phyloP scores from a whole-genome alignment of 1,140 invertebrate species.

The Leptinotarsa lineolata region DNA sequence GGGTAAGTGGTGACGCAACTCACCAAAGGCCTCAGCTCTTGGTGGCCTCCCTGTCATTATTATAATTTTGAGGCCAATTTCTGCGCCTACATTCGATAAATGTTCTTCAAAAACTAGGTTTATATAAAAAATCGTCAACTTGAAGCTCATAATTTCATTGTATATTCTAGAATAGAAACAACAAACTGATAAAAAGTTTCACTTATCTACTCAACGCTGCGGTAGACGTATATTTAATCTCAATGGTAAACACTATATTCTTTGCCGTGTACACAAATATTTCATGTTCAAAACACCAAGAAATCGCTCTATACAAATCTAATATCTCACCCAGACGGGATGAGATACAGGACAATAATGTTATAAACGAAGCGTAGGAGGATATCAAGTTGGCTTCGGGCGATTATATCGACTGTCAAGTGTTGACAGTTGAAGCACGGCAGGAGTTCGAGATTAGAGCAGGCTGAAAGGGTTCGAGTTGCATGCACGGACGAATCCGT shows the following conservation, averaged over 20 bases:
- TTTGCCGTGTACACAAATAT: not conserved
- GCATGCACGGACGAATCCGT: slow-evolving; percentile 31
- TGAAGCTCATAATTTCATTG: too few relatives aligned
- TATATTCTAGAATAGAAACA: too few relatives aligned
- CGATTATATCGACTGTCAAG: slow-evolving; percentile 45
- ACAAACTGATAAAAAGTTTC: too few relatives aligned
- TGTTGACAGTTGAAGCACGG: slow-evolving; percentile 43
- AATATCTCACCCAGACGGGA: slow-evolving; percentile 37
- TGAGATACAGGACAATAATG: slow-evolving; percentile 36
- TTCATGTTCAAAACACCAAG: slow-evolving; percentile 18
- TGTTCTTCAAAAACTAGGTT: too few relatives aligned
- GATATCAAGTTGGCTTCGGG: slow-evolving; percentile 34
- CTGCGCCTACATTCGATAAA: too few relatives aligned
- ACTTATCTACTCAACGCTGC: too few relatives aligned
- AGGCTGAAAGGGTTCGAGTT: slow-evolving; percentile 36
- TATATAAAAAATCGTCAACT: too few relatives aligned
- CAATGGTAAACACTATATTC: not conserved
- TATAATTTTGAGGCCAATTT: too few relatives aligned
- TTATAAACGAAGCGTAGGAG: slow-evolving; percentile 41
- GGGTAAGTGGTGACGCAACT: too few relatives aligned
- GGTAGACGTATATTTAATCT: too few relatives aligned
- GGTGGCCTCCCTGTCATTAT: too few relatives aligned
- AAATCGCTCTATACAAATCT: slow-evolving; percentile 24
- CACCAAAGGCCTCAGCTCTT: too few relatives aligned
- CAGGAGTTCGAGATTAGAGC: slow-evolving; percentile 37